phyloP scores from a whole-genome alignment of 2,888 invertebrate genomes.

The Eudasyphora cyanicolor region DNA sequence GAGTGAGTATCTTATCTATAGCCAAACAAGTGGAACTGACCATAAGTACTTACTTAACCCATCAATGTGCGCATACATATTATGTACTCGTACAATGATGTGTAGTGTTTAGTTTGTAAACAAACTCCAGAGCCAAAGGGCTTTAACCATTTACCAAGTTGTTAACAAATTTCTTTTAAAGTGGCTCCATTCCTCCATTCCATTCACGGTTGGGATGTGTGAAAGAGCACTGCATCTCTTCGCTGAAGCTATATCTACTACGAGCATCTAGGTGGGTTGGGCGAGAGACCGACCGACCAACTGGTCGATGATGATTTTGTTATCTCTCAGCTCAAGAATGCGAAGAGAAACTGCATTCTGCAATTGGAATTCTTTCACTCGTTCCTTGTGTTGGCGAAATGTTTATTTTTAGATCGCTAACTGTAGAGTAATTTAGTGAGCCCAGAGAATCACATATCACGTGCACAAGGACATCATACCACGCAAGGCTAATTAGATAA shows the following conservation, averaged over 20 bases:
- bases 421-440: slow-evolving; percentile 60
- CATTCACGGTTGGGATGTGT: neutral
- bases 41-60: no score
- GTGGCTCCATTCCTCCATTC: no score
- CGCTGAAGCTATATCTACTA: neutral
- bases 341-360: slow-evolving; percentile 52
- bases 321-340: slow-evolving; percentile 37
- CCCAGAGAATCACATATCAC: slow-evolving; percentile 31
- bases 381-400: slow-evolving; percentile 13
- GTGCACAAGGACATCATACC: slow-evolving; percentile 53
- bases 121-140: neutral
- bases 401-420: slow-evolving; percentile 66
- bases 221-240: no score
- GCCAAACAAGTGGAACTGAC: no score
- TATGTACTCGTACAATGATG: no score
- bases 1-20: no score
- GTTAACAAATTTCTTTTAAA: slow-evolving; percentile 28
- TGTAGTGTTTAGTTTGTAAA: neutral
- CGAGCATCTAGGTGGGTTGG: neutral
- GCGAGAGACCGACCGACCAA: neutral
- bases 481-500: slow-evolving; percentile 49
- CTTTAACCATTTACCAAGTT: slow-evolving; percentile 8
- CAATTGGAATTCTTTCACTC: slow-evolving; percentile 19
- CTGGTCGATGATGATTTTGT: no score
- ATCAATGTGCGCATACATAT: no score